phyloP scores from a whole-genome alignment of 1,140 invertebrate genomes.

The Bombus polaris region DNA sequence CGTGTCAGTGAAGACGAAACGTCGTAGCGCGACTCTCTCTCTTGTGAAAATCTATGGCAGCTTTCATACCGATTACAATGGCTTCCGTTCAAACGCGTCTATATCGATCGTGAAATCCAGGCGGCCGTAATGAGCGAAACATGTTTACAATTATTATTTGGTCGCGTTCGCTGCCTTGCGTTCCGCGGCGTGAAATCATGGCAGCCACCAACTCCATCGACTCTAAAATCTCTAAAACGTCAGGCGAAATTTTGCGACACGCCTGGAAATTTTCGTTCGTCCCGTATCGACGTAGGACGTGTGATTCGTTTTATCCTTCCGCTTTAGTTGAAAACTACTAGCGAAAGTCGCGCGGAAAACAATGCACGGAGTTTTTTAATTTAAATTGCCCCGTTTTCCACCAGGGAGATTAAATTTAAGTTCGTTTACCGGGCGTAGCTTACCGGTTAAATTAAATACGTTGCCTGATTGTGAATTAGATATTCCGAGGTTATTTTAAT shows the following conservation, averaged over 20 bases:
- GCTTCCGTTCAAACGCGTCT: constrained; percentile 53
- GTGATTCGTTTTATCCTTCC: background rate
- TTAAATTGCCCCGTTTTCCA: background rate
- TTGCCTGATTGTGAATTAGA: constrained; percentile 31
- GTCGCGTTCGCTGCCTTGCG: background rate
- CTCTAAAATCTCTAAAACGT: background rate
- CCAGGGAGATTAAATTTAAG: background rate
- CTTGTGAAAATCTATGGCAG: constrained; percentile 66
- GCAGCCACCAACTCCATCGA: too few species aligned
- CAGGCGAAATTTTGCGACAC: background rate
- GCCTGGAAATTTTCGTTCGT: background rate
- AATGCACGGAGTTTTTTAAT: background rate
- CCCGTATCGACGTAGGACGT: background rate
- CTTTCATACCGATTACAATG: constrained; percentile 68
- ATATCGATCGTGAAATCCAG: constrained; percentile 58
- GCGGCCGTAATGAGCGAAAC: constrained; percentile 38
- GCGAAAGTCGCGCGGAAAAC: background rate
- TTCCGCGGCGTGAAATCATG: background rate
- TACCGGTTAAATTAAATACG: background rate
- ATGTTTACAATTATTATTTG: constrained; percentile 54
- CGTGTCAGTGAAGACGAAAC: constrained; percentile 64
- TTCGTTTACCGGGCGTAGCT: background rate
- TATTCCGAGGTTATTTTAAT: background rate
- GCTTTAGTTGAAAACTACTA: background rate
- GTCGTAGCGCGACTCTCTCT: constrained; percentile 58